A percentile compares a stretch with the other conserved stretches of the same genome.
Conservation (phyloP, 2,797 vertebrate species). For the Hoplostethus mediterraneus region DNA sequence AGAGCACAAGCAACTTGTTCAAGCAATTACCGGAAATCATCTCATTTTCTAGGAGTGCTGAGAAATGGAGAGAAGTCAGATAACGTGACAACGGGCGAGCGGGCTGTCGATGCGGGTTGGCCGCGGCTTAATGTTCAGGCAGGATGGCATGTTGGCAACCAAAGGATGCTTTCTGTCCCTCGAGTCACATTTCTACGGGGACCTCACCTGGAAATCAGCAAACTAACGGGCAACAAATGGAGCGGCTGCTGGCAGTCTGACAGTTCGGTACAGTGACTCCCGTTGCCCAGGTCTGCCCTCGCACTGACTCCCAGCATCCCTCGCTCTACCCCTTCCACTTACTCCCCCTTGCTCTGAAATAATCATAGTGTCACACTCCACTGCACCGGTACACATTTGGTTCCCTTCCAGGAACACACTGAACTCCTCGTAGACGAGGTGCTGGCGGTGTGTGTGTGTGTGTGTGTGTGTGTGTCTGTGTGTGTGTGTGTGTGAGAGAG, state of each 20-base stretch:
- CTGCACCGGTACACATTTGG: constrained; percentile 55
- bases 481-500: neutral
- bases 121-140: constrained; percentile 12
- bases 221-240: constrained; percentile 1
- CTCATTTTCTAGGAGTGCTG: constrained; percentile 33
- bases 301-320: constrained; percentile 13
- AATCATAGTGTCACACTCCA: constrained; percentile 42
- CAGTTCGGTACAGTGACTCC: constrained; percentile 33
- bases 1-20: constrained; percentile 3
- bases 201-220: constrained; percentile 26
- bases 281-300: constrained; percentile 2
- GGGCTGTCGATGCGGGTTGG: constrained; percentile 32
- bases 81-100: constrained; percentile 20
- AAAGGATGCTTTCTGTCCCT: constrained; percentile 17
- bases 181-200: neutral
- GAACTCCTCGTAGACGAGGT: constrained; percentile 32
- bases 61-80: constrained; percentile 9
- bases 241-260: constrained; percentile 27
- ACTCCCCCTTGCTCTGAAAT: constrained; percentile 44
- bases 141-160: constrained; percentile 20
- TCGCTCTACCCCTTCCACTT: constrained; percentile 15
- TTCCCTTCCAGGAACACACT: constrained; percentile 45
- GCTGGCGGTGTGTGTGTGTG: constrained; percentile 5
- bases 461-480: constrained; percentile 1
- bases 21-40: constrained; percentile 34